phyloP scores from a whole-genome alignment of 2,113 vertebrate species.

The Serranochromis macrocephalus region DNA sequence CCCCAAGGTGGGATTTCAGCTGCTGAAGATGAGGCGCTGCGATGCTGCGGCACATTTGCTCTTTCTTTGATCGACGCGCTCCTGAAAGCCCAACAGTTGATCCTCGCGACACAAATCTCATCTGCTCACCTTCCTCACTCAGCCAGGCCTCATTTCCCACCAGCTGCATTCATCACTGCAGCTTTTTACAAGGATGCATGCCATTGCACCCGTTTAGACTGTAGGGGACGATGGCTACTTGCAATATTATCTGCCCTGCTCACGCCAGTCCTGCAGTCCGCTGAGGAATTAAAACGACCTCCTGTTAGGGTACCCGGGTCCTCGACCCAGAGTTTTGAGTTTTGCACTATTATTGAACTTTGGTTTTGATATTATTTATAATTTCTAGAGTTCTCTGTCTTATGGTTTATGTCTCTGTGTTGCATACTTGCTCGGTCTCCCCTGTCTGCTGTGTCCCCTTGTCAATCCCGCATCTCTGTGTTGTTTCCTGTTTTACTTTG shows the following conservation, averaged over 20 bases:
- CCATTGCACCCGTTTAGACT: neutral
- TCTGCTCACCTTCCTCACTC: neutral
- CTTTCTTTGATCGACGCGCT: neutral
- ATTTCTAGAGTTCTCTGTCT: neutral
- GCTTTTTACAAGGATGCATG: neutral
- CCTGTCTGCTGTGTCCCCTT: neutral
- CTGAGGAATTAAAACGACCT: neutral
- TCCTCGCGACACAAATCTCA: neutral
- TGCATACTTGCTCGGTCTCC: neutral
- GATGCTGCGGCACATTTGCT: neutral
- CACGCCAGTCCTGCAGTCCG: neutral
- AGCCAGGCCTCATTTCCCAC: neutral
- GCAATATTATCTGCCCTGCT: neutral
- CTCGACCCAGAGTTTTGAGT: neutral
- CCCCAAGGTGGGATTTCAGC: neutral
- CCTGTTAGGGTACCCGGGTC: neutral
- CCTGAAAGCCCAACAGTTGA: neutral
- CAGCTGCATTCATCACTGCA: neutral
- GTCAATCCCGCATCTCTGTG: rapidly evolving
- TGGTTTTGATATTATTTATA: neutral
- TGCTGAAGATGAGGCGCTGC: neutral
- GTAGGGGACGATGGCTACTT: neutral
- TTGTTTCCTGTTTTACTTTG: neutral
- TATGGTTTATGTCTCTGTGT: neutral
- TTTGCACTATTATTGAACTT: neutral